Conservation (phyloP, 37 sponge, comb jelly and placozoan genomes). For the Amphimedon queenslandica region DNA sequence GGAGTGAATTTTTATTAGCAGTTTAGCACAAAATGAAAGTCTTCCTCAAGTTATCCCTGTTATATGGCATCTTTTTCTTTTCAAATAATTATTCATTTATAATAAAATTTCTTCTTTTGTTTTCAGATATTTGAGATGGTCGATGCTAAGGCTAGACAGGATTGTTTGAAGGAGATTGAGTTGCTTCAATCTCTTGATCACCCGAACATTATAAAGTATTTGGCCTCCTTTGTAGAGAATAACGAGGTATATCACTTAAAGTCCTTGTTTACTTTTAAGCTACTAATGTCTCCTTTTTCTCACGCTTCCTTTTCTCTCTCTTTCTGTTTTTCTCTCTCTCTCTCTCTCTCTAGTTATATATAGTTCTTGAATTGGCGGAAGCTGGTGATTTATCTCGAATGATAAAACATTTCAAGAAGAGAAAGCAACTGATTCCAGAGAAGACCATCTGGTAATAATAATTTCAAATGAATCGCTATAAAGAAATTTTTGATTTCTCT, state of each 20-base stretch:
- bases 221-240: conserved; percentile 96
- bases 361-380: conserved; percentile 99
- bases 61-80: too few species aligned
- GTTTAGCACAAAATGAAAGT: too few species aligned
- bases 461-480: neutral
- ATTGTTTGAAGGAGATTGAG: conserved; percentile 98
- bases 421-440: conserved; percentile 91
- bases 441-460: conserved; percentile 83
- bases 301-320: neutral
- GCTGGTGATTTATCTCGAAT: conserved; percentile 97
- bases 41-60: too few species aligned
- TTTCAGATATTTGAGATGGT: conserved; percentile 96
- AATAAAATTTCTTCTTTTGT: neutral
- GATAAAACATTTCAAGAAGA: conserved; percentile 99
- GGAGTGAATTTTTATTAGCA: too few species aligned
- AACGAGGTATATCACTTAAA: conserved; percentile 79
- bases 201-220: conserved; percentile 94
- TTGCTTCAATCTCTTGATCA: conserved; percentile 97
- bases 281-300: neutral
- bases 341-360: conserved; percentile 72
- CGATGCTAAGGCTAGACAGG: conserved; percentile 98
- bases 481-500: neutral
- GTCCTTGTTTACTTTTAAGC: neutral
- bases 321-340: conserved; percentile 3
- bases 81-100: too few species aligned